Evolutionary conservation across 2,113 vertebrate genomes (phyloP), one percentile per base, ranked within the genome.

Genomic region (Rhizomys pruinosus): DNA sequence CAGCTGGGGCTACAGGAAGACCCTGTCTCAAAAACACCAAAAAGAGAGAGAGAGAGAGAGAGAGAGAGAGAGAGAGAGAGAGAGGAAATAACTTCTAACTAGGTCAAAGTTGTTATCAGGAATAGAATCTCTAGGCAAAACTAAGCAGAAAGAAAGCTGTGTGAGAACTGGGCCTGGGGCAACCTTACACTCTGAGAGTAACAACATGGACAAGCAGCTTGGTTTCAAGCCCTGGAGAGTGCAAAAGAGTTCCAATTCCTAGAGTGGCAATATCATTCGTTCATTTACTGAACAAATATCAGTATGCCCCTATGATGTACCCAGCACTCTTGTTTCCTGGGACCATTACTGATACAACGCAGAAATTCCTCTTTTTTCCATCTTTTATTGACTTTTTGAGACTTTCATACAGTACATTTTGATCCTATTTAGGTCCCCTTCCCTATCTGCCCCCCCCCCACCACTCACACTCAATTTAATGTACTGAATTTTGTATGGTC

Each of bases 41-140:
- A 52, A 25, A 34, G 4, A 68, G 66, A 15, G 10, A 68, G 66
- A 34, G 11, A 34, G 3, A 27, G 20, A 64, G 63, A 27, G 3
- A 20, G 63, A 52, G 47, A 52, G 6, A 52, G 63, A 64, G 22
- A 64, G 20, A 64, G 63, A 64, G 63, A 64, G 63, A 64, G 42
- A 37, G 79, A 32, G 89, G 71, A 66, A 89, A 92, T 52, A 91
- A n/a, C 34, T 87, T 93, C 42, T 68, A 95, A 57, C 23, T 90
- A 91, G 74, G 88, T 89, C 73, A 91, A 87, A 94, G 71, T 59
- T 89, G 32, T 84, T 37, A 90, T 71, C 79, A 95, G 47, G 71
- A 91, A 96, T 42, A 15, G 5, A 81, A 66, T 81, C 64, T 85
- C 77, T 93, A 91, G 66, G 55, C 69, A 92, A 89, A 95, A 82